phyloP scores from a whole-genome alignment of 2,797 vertebrate genomes.

The Cryptoprocta ferox region DNA sequence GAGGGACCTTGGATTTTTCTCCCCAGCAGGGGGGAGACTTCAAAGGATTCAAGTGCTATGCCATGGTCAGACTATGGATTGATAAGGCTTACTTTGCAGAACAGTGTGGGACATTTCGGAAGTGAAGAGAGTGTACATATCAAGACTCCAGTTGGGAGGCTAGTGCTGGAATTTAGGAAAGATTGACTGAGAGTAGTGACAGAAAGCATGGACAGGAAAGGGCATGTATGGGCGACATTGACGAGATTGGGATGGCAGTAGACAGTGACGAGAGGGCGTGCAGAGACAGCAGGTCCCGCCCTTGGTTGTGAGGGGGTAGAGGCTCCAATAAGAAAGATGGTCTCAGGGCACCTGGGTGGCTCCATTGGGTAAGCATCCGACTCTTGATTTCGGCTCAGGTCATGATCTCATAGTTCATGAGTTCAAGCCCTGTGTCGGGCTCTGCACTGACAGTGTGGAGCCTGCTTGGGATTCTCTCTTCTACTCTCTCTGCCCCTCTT shows the following conservation, averaged over 20 bases:
- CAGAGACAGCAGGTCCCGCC: not conserved
- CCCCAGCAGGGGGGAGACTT: rapidly evolving
- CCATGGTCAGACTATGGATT: not conserved
- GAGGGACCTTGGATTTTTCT: not conserved
- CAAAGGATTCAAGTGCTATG: no score
- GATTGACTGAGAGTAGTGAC: not conserved
- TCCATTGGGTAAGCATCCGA: no score
- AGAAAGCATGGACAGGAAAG: not conserved
- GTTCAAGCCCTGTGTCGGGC: no score
- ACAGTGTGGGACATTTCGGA: not conserved
- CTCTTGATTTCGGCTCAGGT: no score
- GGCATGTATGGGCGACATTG: rapidly evolving
- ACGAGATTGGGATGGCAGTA: rapidly evolving
- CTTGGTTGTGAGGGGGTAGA: not conserved
- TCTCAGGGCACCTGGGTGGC: no score
- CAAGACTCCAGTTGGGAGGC: not conserved
- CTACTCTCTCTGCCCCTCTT: no score
- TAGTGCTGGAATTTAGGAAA: no score
- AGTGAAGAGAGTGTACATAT: rapidly evolving
- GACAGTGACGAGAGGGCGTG: not conserved
- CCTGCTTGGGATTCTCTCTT: no score
- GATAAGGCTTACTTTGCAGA: not conserved
- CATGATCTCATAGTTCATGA: no score
- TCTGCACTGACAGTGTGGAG: no score
- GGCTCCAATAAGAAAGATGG: not conserved